These are phyloP conservation scores for Grallaria varia DNA, from an alignment of 2,113 vertebrate species.

Conservation along the genomic window DNA sequence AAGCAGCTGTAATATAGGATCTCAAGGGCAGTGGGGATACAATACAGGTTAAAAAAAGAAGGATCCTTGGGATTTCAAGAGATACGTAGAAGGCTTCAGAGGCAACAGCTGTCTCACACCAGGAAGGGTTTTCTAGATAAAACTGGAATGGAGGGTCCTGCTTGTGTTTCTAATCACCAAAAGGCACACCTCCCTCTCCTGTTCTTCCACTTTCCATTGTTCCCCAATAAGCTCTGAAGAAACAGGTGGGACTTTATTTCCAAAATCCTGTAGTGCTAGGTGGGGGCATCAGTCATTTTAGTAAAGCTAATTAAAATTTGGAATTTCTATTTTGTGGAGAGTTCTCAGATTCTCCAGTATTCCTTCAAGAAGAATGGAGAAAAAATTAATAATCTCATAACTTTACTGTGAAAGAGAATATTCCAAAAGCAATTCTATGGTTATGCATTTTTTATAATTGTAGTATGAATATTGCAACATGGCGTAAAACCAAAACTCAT, in stretches of 20 bases:
- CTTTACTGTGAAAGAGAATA: neutral
- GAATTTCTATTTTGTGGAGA: neutral
- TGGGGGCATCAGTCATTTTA: neutral
- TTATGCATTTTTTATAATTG: conserved; percentile 51
- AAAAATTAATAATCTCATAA: neutral
- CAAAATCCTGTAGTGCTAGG: neutral
- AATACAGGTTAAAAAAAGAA: conserved; percentile 29
- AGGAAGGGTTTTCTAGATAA: neutral
- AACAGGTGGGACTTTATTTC: neutral
- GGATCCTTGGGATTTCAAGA: neutral
- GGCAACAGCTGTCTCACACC: neutral
- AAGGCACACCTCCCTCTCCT: neutral
- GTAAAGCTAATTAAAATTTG: neutral
- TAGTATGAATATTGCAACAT: conserved; percentile 40
- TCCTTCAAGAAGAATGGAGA: neutral
- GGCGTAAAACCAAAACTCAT: neutral
- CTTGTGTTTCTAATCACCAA: neutral
- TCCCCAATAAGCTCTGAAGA: neutral
- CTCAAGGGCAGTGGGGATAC: conserved; percentile 49
- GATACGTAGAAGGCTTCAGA: neutral
- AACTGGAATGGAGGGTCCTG: neutral
- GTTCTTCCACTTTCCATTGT: neutral
- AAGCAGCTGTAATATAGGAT: neutral
- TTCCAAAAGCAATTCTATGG: conserved; percentile 15
- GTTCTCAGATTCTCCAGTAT: neutral